phyloP scores from a whole-genome alignment of 2,113 vertebrate genomes.

The Agapornis roseicollis region DNA sequence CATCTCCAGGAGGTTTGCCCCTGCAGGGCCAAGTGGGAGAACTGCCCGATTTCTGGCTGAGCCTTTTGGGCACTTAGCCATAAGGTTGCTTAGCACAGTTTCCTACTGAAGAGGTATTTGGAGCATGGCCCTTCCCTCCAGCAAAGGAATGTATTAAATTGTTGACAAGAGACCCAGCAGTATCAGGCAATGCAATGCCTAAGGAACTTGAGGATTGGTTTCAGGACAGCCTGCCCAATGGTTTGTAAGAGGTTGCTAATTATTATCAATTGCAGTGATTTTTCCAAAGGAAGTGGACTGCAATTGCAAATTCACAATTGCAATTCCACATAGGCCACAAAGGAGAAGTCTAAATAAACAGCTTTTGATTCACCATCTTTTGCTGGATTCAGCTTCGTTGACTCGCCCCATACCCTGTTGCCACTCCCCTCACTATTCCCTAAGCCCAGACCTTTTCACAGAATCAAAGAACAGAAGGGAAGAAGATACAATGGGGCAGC shows the following conservation, averaged over 20 bases:
- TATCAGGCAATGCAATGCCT: not conserved
- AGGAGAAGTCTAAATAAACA: not conserved
- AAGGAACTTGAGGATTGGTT: not conserved
- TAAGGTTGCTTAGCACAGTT: not conserved
- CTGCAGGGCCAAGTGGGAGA: not conserved
- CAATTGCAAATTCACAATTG: not conserved
- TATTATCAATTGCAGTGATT: not conserved
- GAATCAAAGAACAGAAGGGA: not conserved
- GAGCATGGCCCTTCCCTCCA: not conserved
- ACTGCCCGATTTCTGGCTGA: not conserved
- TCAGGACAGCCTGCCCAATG: not conserved
- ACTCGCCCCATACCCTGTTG: not conserved
- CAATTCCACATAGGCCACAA: not conserved
- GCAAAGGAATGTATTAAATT: not conserved
- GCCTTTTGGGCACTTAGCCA: not conserved
- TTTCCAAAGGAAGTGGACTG: constrained; percentile 8
- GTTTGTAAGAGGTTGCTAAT: constrained; percentile 23
- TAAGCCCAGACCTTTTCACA: rapidly evolving
- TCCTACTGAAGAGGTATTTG: not conserved
- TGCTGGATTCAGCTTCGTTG: not conserved
- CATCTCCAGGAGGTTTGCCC: not conserved
- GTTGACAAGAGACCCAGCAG: not conserved
- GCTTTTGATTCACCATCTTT: not conserved
- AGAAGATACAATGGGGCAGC: not conserved
- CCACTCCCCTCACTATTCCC: not conserved